Evolutionary conservation across 2,797 vertebrate genomes (phyloP).

Genomic region (Orientallactaga sibirica): DNA sequence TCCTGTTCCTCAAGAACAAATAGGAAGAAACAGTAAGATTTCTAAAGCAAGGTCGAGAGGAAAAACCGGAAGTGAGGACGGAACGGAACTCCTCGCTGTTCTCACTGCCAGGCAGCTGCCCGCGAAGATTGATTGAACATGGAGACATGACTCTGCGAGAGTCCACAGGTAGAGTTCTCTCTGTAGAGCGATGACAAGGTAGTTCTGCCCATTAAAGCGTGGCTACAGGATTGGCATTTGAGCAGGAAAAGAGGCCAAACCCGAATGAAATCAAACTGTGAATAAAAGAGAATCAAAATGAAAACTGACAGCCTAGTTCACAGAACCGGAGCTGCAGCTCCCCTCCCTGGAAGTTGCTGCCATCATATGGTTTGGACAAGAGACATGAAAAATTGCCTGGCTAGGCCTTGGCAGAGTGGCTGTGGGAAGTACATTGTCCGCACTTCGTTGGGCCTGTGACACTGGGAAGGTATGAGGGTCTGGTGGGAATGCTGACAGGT

Average conservation of each 20-base stretch:
- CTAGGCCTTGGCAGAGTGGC: conserved; percentile 33
- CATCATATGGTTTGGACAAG: background rate
- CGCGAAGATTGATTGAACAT: background rate
- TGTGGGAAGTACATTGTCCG: conserved; percentile 47
- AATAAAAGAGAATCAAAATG: conserved; percentile 74
- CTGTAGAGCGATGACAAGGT: background rate
- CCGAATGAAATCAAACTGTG: conserved; percentile 77
- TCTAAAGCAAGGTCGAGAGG: background rate
- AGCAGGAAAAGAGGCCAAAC: conserved; percentile 62
- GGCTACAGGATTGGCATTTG: conserved; percentile 51
- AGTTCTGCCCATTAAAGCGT: background rate
- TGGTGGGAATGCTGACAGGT: conserved; percentile 67
- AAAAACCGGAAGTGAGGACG: background rate
- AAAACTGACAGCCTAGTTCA: conserved; percentile 65
- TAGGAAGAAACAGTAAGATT: background rate
- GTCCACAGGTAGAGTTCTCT: conserved; percentile 23
- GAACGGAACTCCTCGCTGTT: background rate
- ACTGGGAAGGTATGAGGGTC: conserved; percentile 56
- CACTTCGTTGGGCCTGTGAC: background rate
- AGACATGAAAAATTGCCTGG: conserved; percentile 52
- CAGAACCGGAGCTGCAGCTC: background rate
- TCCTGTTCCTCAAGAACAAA: background rate
- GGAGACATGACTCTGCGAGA: background rate
- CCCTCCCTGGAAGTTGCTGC: conserved; percentile 54
- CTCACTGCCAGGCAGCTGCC: background rate